Conservation (phyloP, 2,797 vertebrate genomes). For the Hipposideros larvatus region DNA sequence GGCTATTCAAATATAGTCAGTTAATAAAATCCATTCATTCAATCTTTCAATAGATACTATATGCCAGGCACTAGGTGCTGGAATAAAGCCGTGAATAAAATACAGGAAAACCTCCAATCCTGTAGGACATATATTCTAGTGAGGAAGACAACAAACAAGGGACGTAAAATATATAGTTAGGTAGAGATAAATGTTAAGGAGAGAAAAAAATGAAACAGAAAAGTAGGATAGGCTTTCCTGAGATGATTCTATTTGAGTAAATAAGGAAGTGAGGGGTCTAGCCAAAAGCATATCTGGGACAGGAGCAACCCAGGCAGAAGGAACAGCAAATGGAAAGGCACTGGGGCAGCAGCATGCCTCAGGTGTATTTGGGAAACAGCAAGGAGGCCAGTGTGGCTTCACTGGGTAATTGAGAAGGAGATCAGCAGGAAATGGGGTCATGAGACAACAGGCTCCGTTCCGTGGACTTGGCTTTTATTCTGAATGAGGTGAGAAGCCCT, state of each 20-base stretch:
- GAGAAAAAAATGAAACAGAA: not conserved
- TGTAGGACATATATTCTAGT: not conserved
- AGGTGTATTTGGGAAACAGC: not conserved
- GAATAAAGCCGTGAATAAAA: slow-evolving; percentile 4
- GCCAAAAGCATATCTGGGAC: not conserved
- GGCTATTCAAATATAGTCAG: slow-evolving; percentile 1
- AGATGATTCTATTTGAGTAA: not conserved
- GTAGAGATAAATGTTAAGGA: not conserved
- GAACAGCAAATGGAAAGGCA: not conserved
- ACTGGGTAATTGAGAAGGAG: not conserved
- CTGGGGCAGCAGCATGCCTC: not conserved
- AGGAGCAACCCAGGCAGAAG: not conserved
- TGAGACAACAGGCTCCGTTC: not conserved
- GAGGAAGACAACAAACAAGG: not conserved
- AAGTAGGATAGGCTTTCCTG: not conserved
- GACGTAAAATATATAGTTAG: not conserved
- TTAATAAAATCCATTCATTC: slow-evolving; percentile 26
- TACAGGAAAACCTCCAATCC: not conserved
- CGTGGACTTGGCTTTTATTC: not conserved
- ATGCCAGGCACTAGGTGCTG: not conserved
- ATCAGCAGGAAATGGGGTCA: not conserved
- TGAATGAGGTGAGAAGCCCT: not conserved
- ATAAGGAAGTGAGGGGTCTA: not conserved
- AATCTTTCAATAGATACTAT: slow-evolving; percentile 9
- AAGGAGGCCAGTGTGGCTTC: not conserved